Conservation (phyloP, 2,888 invertebrate species). For the Noctua janthina region DNA sequence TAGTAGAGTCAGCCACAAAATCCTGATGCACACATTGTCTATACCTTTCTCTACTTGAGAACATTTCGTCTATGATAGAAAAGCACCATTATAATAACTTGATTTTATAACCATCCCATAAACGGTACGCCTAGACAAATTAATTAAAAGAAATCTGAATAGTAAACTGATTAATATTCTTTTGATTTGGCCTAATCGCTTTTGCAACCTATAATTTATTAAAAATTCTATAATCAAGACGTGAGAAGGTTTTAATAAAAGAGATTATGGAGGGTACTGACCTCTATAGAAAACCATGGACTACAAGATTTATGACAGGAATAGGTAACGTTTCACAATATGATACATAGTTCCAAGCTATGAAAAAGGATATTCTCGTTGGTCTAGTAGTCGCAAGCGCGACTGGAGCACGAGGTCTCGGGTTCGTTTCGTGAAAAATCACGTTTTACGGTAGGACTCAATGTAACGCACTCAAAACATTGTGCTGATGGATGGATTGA, state of each 20-base stretch:
- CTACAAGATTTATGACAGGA: background rate
- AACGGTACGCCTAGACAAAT: background rate
- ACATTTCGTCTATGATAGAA: background rate
- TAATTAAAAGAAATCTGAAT: slow-evolving; percentile 30
- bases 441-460: too few relatives aligned
- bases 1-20: background rate
- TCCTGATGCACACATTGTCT: background rate
- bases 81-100: background rate
- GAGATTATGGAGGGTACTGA: slow-evolving; percentile 43
- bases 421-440: too few relatives aligned
- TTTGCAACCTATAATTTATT: slow-evolving; percentile 52
- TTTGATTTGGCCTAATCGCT: slow-evolving; percentile 48
- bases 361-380: background rate
- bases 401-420: too few relatives aligned
- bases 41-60: background rate
- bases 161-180: slow-evolving; percentile 32
- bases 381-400: background rate
- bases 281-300: slow-evolving; percentile 22
- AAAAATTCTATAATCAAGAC: slow-evolving; percentile 29
- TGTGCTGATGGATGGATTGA: too few relatives aligned
- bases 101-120: background rate
- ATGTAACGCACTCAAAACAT: too few relatives aligned
- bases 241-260: slow-evolving; percentile 34
- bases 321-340: background rate
- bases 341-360: background rate